Percentiles rank a stretch among this genome's conserved stretches.
These are phyloP conservation scores for Euplagia quadripunctaria DNA, from an alignment of 2,888 invertebrate genomes.

Conservation along the genomic window DNA sequence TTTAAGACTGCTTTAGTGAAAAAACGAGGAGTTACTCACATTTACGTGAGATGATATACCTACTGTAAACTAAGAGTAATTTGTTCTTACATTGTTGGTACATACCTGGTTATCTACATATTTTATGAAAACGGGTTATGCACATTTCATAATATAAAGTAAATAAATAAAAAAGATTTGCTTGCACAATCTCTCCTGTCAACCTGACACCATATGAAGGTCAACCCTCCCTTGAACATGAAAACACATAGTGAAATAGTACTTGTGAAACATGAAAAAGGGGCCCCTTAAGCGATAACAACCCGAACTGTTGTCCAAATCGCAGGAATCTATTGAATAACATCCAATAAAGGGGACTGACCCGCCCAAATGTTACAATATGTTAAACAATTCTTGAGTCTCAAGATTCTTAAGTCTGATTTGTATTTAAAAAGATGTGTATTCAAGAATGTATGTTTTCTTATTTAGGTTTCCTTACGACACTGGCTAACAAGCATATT, in stretches of 20 bases:
- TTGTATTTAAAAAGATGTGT: conserved; percentile 14
- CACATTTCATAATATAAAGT: no score
- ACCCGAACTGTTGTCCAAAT: conserved; percentile 58
- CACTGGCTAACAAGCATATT: not conserved
- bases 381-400: conserved; percentile 15
- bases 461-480: not conserved
- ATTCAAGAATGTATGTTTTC: not conserved
- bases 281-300: conserved; percentile 45
- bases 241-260: conserved; percentile 27
- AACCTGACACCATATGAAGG: conserved; percentile 17
- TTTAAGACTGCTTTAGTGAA: no score
- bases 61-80: no score
- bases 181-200: not conserved
- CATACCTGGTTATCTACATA: no score
- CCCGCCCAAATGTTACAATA: conserved; percentile 43
- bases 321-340: conserved; percentile 62
- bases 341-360: conserved; percentile 50
- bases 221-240: conserved; percentile 7
- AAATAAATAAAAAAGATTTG: not conserved
- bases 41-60: no score
- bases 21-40: no score
- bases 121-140: no score
- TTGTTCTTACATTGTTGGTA: no score
- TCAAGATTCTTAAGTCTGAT: conserved; percentile 22
- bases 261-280: conserved; percentile 41